Evolutionary conservation across 2,888 invertebrate species (phyloP), one percentile per base, ranked within the genome.

Genomic region (Griposia aprilina): DNA sequence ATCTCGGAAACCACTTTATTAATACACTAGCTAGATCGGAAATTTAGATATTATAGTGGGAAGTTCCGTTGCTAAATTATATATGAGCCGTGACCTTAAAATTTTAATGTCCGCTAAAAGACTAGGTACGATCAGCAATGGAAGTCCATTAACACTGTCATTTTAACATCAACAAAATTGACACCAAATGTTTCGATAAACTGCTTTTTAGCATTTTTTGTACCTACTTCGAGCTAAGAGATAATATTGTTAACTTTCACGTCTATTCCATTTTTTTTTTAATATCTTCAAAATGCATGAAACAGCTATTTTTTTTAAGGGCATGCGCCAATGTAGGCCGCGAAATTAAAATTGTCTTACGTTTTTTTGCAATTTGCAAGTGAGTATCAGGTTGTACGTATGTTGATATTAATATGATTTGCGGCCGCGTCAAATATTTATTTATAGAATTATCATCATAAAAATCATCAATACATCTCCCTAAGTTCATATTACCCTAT

Each of bases 1-100:
- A n/a, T 41, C 62, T 36, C 55, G 57, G 36, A 70, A 63, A 68
- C 20, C 30, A 36, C 57, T 82, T 62, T 63, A 76, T 81, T 66
- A 30, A 72, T 72, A 72, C 5, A 57, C 11, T n/a, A 8, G 30
- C 11, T 50, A 26, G 30, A 30, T 50, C 17, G n/a, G 17, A 15
- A 26, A 52, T 55, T 45, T 48, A 80, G 23, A 30, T n/a, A 57
- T 72, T 17, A 20, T 20, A 52, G 23, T 65, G 30, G 15, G 23
- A 66, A n/a, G 10, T 60, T 67, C 2, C 30, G 30, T 30, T 20
- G 30, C 30, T 3, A 50, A 13, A 65, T 65, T n/a, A 60, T 45
- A 3, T 68, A 62, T 67, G 62, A 55, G 36, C 60, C 26, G 36
- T 67, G 67, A 55, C 67, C n/a, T 76, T 67, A 3, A 50, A 60